Percentiles rank a stretch among this genome's conserved stretches.
phyloP scores from a whole-genome alignment of 2,113 vertebrate genomes.

The Entomyzon cyanotis region DNA sequence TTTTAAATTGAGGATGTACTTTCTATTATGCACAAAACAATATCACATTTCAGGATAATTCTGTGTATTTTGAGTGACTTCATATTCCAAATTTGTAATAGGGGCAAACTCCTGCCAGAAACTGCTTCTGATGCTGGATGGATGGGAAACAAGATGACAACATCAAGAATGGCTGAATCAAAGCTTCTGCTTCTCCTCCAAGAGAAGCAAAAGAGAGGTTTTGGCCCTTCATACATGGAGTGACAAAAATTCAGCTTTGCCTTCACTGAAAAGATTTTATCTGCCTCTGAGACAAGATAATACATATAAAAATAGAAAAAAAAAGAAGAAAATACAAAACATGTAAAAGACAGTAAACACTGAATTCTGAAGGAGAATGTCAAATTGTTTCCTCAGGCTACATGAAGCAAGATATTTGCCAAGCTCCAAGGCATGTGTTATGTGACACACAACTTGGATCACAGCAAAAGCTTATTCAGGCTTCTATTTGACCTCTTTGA shows the following conservation, averaged over 20 bases:
- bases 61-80: neutral
- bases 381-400: neutral
- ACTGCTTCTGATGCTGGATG: neutral
- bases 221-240: accelerated
- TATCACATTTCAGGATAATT: neutral
- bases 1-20: neutral
- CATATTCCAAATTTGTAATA: neutral
- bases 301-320: neutral
- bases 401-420: neutral
- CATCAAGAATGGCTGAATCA: accelerated
- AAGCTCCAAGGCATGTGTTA: neutral
- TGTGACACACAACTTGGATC: neutral
- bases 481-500: slow-evolving; percentile 24
- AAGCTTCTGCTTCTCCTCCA: neutral
- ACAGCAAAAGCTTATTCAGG: neutral
- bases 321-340: neutral
- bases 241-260: neutral
- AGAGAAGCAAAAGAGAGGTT: accelerated
- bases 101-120: neutral
- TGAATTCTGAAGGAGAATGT: neutral
- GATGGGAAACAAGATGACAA: neutral
- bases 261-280: neutral
- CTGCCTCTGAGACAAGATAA: neutral
- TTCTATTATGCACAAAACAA: neutral
- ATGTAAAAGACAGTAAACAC: neutral